Evolutionary conservation across 2,797 vertebrate species (phyloP), one percentile per base, ranked within the genome.

Genomic region (Sparus aurata): DNA sequence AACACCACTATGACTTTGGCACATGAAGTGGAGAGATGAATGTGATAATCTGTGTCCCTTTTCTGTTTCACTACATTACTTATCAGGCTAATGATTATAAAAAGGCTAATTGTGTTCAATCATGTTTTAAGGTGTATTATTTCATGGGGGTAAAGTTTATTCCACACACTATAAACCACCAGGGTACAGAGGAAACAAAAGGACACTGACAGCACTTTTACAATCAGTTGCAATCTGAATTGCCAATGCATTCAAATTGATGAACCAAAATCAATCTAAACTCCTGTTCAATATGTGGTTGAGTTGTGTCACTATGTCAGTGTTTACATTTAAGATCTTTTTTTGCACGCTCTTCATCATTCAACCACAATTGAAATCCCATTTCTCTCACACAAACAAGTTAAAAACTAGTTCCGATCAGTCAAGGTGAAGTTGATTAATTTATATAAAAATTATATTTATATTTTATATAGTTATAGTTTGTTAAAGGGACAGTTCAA

Each of bases 391-490:
- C 47, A 84, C 10, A 77, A 75, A 57, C 67, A 82, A 64, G 25
- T 69, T 59, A 3, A 84, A 38, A 82, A 79, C 80, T 84, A 88
- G 25, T 87, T 91, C 90, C 86, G 41, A 90, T 65, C 87, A 92
- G 89, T 91, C 90, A 93, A 94, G 91, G 87, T 90, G 38, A 65
- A 58, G 13, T 18, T 52, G 4, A 23, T 69, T 61, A 60, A 41
- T 58, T 64, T 18, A 16, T 0, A 25, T 5, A 50, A 55, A 46
- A 45, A 34, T 46, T 9, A 7, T 11, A 0, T 22, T 61, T 23
- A 41, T 22, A n/a, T 60, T 6, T 22, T 41, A n/a, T 20, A 10
- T 2, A 43, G 22, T 13, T 61, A 38, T 11, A 38, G 38, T 38
- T 11, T 38, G 8, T 38, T 38, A 10, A 38, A 38, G 38, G 38